Evolutionary conservation across 2,113 vertebrate genomes (phyloP).

Genomic region (Sturnira hondurensis): DNA sequence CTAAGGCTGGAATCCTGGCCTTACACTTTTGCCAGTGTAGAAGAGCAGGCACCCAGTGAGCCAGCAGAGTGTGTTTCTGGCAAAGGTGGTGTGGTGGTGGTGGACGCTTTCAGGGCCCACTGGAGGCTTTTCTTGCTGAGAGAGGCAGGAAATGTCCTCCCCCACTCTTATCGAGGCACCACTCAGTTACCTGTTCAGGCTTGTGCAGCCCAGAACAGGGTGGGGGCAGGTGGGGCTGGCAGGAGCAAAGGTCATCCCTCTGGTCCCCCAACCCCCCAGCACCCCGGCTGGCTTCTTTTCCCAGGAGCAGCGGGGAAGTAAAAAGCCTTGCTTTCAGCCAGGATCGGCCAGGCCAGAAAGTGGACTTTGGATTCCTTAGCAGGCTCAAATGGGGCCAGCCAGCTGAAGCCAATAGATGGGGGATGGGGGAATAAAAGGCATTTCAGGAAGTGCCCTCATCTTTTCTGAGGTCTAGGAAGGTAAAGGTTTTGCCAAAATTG

Average conservation of each 20-base stretch:
- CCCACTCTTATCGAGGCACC: neutral
- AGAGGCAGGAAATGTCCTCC: neutral
- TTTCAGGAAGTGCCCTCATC: neutral
- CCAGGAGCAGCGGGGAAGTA: neutral
- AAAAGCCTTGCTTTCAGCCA: slow-evolving; percentile 36
- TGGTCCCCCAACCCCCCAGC: neutral
- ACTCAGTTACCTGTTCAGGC: neutral
- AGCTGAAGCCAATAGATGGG: neutral
- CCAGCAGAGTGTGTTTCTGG: neutral
- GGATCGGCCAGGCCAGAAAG: neutral
- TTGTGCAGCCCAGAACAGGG: neutral
- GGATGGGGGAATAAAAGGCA: neutral
- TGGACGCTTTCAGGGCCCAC: neutral
- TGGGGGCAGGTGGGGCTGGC: neutral
- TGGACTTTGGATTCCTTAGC: slow-evolving; percentile 60
- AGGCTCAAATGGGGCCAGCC: neutral
- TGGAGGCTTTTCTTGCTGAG: neutral
- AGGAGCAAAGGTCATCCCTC: slow-evolving; percentile 9
- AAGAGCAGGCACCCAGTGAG: neutral
- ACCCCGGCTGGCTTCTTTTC: neutral
- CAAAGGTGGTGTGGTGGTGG: neutral
- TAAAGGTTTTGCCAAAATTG: neutral
- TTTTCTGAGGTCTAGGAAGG: neutral
- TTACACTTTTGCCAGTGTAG: neutral
- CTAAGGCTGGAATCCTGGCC: neutral